Percentiles rank a stretch among this genome's conserved stretches.
phyloP scores from a whole-genome alignment of 1,140 invertebrate genomes.

The Rhagoletis pomonella region DNA sequence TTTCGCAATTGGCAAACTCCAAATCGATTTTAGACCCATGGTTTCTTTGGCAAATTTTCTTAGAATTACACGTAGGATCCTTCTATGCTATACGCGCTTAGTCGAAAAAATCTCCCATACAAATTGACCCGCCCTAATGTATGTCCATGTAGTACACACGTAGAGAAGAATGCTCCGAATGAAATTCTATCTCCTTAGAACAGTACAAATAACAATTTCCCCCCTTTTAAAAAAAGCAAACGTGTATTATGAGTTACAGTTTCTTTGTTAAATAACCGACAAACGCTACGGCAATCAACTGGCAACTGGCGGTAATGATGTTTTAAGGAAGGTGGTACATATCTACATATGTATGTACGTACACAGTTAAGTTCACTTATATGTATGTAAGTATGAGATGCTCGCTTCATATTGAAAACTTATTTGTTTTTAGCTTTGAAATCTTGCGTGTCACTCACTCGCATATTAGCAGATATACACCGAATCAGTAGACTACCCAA shows the following conservation, averaged over 20 bases:
- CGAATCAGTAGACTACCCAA: too few relatives aligned
- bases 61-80: too few relatives aligned
- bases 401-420: neutral
- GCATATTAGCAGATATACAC: neutral
- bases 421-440: conserved; percentile 34
- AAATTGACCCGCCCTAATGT: neutral
- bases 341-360: neutral
- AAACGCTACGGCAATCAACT: conserved; percentile 34
- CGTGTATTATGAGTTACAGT: conserved; percentile 11
- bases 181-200: conserved; percentile 19
- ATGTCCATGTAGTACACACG: neutral
- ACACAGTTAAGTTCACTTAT: neutral
- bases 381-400: neutral
- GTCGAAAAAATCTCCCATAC: too few relatives aligned
- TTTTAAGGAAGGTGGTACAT: neutral
- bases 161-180: neutral
- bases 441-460: neutral
- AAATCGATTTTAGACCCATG: too few relatives aligned
- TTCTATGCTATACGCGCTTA: too few relatives aligned
- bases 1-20: too few relatives aligned
- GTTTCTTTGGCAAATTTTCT: too few relatives aligned
- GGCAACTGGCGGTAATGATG: conserved; percentile 15
- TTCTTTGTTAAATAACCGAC: conserved; percentile 38
- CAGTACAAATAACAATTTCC: conserved; percentile 8
- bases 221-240: conserved; percentile 1